A percentile compares a stretch with the other conserved stretches of the same genome.
Evolutionary conservation across 2,888 invertebrate species (phyloP).

Genomic region (Seira ritae): DNA sequence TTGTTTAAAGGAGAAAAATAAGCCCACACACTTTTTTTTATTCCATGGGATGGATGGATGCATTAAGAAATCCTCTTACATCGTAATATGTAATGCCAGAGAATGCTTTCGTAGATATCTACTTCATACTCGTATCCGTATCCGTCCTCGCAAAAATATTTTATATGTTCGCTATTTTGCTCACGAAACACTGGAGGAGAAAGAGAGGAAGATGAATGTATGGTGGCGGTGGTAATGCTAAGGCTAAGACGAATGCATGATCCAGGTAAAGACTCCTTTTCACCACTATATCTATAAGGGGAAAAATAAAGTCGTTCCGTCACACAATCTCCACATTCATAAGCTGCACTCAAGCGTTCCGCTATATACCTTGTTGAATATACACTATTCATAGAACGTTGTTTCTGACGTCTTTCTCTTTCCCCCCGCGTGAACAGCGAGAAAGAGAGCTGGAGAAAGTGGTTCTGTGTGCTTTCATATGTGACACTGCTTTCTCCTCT

Average conservation of each 20-base stretch:
- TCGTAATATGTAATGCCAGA: no score
- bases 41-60: neutral
- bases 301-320: slow-evolving; percentile 11
- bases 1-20: neutral
- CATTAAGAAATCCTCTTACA: slow-evolving; percentile 2
- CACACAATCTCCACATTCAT: neutral
- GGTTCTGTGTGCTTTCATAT: slow-evolving; percentile 14
- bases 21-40: slow-evolving; percentile 20
- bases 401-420: slow-evolving; percentile 52
- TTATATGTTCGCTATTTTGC: neutral
- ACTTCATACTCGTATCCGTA: neutral
- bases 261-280: slow-evolving; percentile 22
- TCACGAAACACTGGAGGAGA: no score
- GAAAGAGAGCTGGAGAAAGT: slow-evolving; percentile 54
- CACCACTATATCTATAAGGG: neutral
- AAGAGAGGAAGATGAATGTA: neutral
- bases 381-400: neutral
- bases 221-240: neutral
- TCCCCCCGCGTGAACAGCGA: slow-evolving; percentile 28
- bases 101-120: neutral
- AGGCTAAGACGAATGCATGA: slow-evolving; percentile 14
- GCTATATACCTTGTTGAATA: slow-evolving; percentile 7
- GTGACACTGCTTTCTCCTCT: neutral
- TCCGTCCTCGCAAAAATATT: neutral
- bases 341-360: no score